Base-by-base conservation (phyloP, 2,797 vertebrate species). In the Falco cherrug region DNA sequence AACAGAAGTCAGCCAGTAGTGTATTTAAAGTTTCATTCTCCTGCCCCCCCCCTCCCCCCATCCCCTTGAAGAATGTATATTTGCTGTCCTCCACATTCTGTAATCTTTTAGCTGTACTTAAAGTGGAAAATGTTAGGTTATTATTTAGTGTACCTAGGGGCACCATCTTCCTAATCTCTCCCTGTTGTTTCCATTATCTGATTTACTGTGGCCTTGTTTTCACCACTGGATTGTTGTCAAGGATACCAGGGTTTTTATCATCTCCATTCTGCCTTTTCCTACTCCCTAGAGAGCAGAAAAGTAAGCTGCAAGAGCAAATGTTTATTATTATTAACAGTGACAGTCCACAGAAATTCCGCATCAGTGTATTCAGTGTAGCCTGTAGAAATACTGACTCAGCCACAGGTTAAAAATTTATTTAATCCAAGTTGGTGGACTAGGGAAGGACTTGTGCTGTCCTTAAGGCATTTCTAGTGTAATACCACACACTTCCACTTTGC, bases 131-230 rank as follows among this genome's bases (percentile, higher is more conserved):
- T 25, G 4, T 68, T 69, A 50, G 26, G 47, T 87, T 81, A 47
- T 71, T 79, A 41, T 84, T 82, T 73, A 28, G 31, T 54, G 16
- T 79, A 50, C 48, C 84, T 86, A 37, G 19, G 70, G 71, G 37
- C 29, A 45, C 65, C 73, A 53, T 50, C 41, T 93, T 95, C 74
- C n/a, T 67, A 31, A 85, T 87, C 93, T 89, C 48, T 95, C 68
- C 48, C 43, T 59, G 51, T 70, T 82, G 10, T 82, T 90, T 75
- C 76, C 50, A 9, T 88, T 91, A 47, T 76, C 53, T 91, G 48
- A 57, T 18, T 92, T 86, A 47, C 31, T 64, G 19, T 60, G 43
- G n/a, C 67, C 84, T 90, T 76, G 73, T 91, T 87, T 90, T 85
- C 41, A 73, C 53, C 64, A 67, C 45, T 61, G 21, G n/a, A 16